phyloP scores from a whole-genome alignment of 2,113 vertebrate species.

The Lontra canadensis region DNA sequence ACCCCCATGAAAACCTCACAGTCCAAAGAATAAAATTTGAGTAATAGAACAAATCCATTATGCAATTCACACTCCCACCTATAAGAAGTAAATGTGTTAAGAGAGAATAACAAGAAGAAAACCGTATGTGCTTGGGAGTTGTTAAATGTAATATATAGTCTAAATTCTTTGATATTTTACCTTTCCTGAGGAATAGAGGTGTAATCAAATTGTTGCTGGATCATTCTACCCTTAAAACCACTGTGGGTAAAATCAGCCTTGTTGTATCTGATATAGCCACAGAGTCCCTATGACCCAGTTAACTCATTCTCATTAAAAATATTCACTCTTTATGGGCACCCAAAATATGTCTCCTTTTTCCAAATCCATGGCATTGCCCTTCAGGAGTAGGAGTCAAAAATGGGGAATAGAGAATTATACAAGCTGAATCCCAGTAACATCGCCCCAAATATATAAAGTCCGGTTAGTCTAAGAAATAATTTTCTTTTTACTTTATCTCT shows the following conservation, averaged over 20 bases:
- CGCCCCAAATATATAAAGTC: background rate
- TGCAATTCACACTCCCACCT: background rate
- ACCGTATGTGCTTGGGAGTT: background rate
- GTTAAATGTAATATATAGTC: background rate
- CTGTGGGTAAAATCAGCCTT: background rate
- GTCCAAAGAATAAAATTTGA: background rate
- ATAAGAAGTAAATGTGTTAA: background rate
- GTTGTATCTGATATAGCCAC: background rate
- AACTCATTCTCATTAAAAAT: background rate
- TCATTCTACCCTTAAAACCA: background rate
- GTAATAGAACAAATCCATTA: background rate
- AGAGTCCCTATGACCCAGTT: background rate
- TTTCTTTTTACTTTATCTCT: background rate
- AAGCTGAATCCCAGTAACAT: background rate
- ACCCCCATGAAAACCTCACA: background rate
- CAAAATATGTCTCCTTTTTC: background rate
- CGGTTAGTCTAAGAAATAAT: background rate
- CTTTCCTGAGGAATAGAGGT: background rate
- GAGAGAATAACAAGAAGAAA: background rate
- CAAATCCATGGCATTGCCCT: background rate
- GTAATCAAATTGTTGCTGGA: background rate
- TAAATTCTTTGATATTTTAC: background rate
- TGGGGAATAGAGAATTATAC: background rate
- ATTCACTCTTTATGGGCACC: background rate
- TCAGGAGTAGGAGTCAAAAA: background rate